Conservation (phyloP, 2,888 invertebrate genomes). For the Hoplodrina blanda region DNA sequence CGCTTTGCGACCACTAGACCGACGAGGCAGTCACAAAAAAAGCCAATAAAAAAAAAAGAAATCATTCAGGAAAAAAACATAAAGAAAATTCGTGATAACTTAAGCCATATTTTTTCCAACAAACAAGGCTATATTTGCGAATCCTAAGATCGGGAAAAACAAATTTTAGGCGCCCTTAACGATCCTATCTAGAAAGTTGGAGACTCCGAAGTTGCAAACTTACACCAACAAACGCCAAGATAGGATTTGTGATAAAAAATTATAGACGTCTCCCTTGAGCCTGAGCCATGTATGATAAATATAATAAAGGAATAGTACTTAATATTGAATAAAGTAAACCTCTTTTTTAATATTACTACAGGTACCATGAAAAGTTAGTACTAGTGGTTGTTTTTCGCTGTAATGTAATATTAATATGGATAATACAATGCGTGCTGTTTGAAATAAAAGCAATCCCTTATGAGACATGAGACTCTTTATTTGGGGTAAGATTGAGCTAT, state of each 20-base stretch:
- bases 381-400: neutral
- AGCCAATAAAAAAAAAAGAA: too few relatives aligned
- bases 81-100: slow-evolving; percentile 12
- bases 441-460: slow-evolving; percentile 34
- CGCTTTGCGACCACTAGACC: too few relatives aligned
- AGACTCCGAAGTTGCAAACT: slow-evolving; percentile 9
- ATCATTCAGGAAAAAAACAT: neutral
- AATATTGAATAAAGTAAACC: slow-evolving; percentile 3
- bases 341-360: slow-evolving; percentile 19
- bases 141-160: slow-evolving; percentile 30
- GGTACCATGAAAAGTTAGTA: slow-evolving; percentile 16
- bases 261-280: slow-evolving; percentile 17
- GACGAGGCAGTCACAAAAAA: too few relatives aligned
- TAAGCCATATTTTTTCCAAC: slow-evolving; percentile 33
- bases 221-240: slow-evolving; percentile 33
- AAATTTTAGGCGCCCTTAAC: slow-evolving; percentile 42
- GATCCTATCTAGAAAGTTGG: slow-evolving; percentile 46
- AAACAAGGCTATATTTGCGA: slow-evolving; percentile 41
- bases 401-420: slow-evolving; percentile 23
- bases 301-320: slow-evolving; percentile 7
- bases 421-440: slow-evolving; percentile 31
- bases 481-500: neutral
- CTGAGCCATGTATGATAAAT: neutral
- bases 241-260: slow-evolving; percentile 31
- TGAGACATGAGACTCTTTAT: slow-evolving; percentile 17